Conservation (phyloP, 2,888 invertebrate species). For the Taphrorychus bicolor region DNA sequence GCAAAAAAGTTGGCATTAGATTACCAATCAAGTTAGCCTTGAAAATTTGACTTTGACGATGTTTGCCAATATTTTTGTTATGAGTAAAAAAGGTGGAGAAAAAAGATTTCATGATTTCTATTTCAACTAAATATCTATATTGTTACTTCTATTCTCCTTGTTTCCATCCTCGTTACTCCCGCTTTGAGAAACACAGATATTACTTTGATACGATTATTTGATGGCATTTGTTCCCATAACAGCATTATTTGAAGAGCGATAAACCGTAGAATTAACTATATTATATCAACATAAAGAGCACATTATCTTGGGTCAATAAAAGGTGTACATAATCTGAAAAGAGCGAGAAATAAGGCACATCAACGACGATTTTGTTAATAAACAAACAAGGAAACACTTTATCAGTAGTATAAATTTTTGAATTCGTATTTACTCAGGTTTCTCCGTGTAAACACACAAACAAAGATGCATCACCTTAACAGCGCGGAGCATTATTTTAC, state of each 20-base stretch:
- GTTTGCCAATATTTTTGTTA: no score
- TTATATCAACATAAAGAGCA: slow-evolving; percentile 50
- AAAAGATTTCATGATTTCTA: no score
- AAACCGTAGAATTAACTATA: slow-evolving; percentile 51
- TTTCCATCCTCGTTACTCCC: no score
- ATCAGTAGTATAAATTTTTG: slow-evolving; percentile 50
- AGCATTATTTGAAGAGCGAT: slow-evolving; percentile 51
- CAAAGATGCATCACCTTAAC: slow-evolving; percentile 33
- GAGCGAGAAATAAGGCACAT: slow-evolving; percentile 43
- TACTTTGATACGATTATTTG: slow-evolving; percentile 27
- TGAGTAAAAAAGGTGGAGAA: no score
- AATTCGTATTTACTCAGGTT: slow-evolving; percentile 50
- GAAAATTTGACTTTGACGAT: no score
- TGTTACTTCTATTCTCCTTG: no score
- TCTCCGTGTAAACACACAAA: slow-evolving; percentile 38
- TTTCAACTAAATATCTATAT: no score
- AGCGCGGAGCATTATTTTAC: slow-evolving; percentile 30
- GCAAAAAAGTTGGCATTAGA: slow-evolving; percentile 44
- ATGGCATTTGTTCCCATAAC: slow-evolving; percentile 39
- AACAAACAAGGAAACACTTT: slow-evolving; percentile 53
- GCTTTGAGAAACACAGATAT: no score
- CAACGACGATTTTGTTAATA: slow-evolving; percentile 49
- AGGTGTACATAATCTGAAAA: slow-evolving; percentile 45
- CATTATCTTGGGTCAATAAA: slow-evolving; percentile 52
- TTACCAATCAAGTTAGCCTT: no score